Evolutionary conservation across 1,140 invertebrate genomes (phyloP).

Genomic region (Microplitis mediator): DNA sequence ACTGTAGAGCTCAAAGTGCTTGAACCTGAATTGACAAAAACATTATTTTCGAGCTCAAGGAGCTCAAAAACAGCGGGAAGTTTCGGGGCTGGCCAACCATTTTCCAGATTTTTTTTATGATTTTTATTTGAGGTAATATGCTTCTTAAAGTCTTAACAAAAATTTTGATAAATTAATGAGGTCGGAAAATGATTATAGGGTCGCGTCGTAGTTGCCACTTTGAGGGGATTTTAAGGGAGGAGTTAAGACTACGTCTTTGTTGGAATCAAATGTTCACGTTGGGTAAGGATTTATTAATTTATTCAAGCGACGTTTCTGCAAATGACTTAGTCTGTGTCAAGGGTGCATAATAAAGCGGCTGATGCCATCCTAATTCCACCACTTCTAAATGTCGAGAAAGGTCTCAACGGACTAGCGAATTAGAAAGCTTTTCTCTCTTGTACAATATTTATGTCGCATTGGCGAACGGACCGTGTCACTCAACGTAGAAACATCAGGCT

Average conservation of each 20-base stretch:
- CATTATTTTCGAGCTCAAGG: neutral
- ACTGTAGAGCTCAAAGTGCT: too few relatives aligned
- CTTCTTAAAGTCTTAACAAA: neutral
- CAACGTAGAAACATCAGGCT: neutral
- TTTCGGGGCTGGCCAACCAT: too few relatives aligned
- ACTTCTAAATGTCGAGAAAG: neutral
- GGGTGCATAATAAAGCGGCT: conserved; percentile 41
- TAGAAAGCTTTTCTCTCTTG: conserved; percentile 8
- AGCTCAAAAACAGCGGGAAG: too few relatives aligned
- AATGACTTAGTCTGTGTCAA: conserved; percentile 34
- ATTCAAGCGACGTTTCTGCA: conserved; percentile 36
- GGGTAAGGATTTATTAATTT: conserved; percentile 37
- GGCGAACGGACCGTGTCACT: conserved; percentile 1
- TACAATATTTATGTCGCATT: conserved; percentile 5
- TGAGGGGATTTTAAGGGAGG: conserved; percentile 3
- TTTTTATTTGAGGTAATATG: neutral
- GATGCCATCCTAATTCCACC: conserved; percentile 8
- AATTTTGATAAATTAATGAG: conserved; percentile 11
- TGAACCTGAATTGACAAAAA: neutral
- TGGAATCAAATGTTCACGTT: conserved; percentile 8
- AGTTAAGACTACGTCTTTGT: neutral
- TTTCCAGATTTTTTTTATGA: neutral
- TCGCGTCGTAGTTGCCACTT: neutral
- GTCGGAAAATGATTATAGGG: conserved; percentile 1
- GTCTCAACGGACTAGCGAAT: neutral